Evolutionary conservation across 1,140 invertebrate species (phyloP), one percentile per base, ranked within the genome.

Genomic region (Thaumatotibia leucotreta): DNA sequence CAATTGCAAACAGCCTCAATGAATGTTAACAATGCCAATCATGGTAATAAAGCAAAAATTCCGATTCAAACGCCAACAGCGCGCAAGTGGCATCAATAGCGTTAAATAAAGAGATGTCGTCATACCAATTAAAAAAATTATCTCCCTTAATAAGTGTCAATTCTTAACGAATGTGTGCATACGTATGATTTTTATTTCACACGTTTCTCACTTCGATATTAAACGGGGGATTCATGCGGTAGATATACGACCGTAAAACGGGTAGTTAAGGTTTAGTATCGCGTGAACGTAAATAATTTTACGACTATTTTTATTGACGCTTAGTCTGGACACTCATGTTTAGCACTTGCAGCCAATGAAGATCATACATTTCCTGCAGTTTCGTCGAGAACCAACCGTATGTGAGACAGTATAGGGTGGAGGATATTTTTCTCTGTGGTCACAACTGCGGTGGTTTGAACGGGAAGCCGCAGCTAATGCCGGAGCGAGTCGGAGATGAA

Each of bases 81-180:
- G 75, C 73, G 66, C 70, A 77, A 86, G 79, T 83, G 83, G 52
- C 52, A 14, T 74, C 77, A 79, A 74, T 73, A 70, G 68, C 65
- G 68, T 83, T 84, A 83, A 86, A 88, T 83, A 83, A 84, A 86
- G 83, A 70, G 81, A 87, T 90, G 88, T 88, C 84, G 88, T 90
- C 86, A 89, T 87, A 79, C 83, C 86, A 90, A 90, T 90, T 90
- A 90, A 90, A 89, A 89, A 85, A 89, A 88, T 87, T 85, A 87
- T 84, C 80, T 82, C 81, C 80, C 73, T 86, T 89, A 90, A 88
- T 88, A 90, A 89, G 88, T 90, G 88, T 90, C 86, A 90, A 89
- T 90, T 88, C 83, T 88, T 90, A 90, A 90, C 85, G 84, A 89
- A 90, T 90, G 86, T 88, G 84, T 86, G 86, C 88, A 86, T 87